Conservation (phyloP, 2,797 vertebrate species). For the Thaleichthys pacificus region DNA sequence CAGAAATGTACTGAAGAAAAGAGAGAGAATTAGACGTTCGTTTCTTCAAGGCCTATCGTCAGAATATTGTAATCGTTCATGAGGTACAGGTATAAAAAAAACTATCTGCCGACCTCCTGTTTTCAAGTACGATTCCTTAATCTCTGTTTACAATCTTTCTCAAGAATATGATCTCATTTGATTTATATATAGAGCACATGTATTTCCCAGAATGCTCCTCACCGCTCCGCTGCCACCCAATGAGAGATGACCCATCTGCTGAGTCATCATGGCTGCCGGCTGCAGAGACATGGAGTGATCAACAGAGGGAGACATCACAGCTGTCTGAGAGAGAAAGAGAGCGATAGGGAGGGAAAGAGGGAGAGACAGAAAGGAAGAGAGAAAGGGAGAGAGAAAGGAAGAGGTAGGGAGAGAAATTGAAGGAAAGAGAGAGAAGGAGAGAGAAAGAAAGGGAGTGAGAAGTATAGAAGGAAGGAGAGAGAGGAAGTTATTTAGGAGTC, state of each 20-base stretch:
- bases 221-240: slow-evolving; percentile 94
- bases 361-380: too few relatives aligned
- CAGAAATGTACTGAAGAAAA: slow-evolving; percentile 89
- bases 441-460: too few relatives aligned
- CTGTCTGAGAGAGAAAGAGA: slow-evolving; percentile 74
- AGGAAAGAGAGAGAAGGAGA: not conserved
- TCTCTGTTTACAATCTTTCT: not conserved
- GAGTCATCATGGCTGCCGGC: slow-evolving; percentile 92
- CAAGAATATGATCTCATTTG: not conserved
- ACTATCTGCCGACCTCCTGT: not conserved
- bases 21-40: slow-evolving; percentile 18
- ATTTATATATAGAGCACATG: not conserved
- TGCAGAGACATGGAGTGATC: slow-evolving; percentile 98
- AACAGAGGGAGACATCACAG: slow-evolving; percentile 97
- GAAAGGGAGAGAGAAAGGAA: too few relatives aligned
- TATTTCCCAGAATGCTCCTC: slow-evolving; percentile 64
- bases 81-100: too few relatives aligned
- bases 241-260: slow-evolving; percentile 99
- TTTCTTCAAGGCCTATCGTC: not conserved
- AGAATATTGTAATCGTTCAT: not conserved
- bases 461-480: too few relatives aligned
- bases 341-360: not conserved
- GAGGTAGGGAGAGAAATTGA: too few relatives aligned
- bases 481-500: too few relatives aligned
- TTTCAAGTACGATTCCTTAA: not conserved